phyloP scores from a whole-genome alignment of 64 coral and sea anemone species.

The Dendronephthya gigantea region DNA sequence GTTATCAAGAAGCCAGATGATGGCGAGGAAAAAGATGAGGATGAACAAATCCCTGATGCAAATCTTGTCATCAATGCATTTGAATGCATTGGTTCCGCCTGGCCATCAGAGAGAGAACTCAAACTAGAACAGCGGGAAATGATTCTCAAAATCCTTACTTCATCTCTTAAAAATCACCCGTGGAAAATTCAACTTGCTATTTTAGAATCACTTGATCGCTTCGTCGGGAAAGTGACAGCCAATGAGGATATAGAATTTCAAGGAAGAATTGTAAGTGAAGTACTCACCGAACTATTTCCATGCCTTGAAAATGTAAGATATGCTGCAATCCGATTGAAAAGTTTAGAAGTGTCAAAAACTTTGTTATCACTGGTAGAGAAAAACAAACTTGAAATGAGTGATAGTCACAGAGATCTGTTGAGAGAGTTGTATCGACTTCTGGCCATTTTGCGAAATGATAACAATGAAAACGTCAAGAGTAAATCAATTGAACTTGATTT shows the following conservation, averaged over 20 bases:
- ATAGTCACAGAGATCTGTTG: background rate
- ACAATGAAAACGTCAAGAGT: background rate
- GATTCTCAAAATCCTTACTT: constrained; percentile 44
- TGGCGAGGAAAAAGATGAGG: constrained; percentile 45
- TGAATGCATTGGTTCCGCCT: constrained; percentile 59
- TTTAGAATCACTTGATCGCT: constrained; percentile 45
- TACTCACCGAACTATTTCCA: background rate
- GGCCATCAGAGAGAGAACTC: constrained; percentile 30
- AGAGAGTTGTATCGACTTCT: background rate
- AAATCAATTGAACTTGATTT: background rate
- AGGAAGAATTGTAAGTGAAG: background rate
- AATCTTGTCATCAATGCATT: constrained; percentile 53
- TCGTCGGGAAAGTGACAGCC: background rate
- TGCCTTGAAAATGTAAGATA: background rate
- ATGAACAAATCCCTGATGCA: constrained; percentile 48
- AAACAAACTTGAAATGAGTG: background rate
- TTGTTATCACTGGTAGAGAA: background rate
- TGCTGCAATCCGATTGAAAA: background rate
- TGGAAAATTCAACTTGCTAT: constrained; percentile 88
- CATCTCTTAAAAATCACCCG: constrained; percentile 46
- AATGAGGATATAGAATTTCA: background rate
- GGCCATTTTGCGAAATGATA: background rate
- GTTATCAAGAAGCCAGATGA: constrained; percentile 46
- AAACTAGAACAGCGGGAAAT: constrained; percentile 20
- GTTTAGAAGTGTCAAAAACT: background rate